Conservation (phyloP, 2,113 vertebrate genomes). For the Athene noctua region DNA sequence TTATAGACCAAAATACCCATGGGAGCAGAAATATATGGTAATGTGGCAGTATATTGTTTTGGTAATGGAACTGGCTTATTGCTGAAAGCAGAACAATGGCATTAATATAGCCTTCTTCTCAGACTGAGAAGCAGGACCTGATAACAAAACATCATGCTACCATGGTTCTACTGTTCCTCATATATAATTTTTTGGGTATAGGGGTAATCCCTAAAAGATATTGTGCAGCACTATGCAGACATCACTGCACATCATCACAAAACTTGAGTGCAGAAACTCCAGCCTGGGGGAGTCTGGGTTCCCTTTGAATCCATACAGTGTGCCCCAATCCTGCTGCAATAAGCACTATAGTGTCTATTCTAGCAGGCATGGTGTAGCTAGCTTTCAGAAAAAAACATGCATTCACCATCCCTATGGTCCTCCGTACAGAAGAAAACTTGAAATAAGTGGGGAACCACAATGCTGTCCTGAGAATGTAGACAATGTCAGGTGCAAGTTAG, state of each 20-base stretch:
- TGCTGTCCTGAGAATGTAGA: background rate
- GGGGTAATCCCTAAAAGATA: background rate
- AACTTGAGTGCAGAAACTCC: background rate
- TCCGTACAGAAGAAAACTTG: background rate
- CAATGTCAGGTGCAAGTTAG: background rate
- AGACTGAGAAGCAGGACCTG: background rate
- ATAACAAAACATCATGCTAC: background rate
- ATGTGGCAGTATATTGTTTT: background rate
- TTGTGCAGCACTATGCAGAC: background rate
- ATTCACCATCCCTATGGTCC: background rate
- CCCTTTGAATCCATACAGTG: background rate
- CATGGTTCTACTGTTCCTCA: background rate
- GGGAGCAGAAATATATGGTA: background rate
- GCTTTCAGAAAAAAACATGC: background rate
- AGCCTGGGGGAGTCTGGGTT: background rate
- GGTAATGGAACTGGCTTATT: background rate
- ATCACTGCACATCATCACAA: background rate
- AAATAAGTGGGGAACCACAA: background rate
- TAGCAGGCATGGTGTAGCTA: background rate
- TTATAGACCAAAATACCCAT: background rate
- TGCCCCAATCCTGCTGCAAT: background rate
- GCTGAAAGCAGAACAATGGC: background rate
- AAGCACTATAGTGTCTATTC: background rate
- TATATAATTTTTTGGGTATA: background rate
- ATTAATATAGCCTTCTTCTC: background rate